phyloP scores from a whole-genome alignment of 2,888 invertebrate genomes.

The Oconnorella tubifera region DNA sequence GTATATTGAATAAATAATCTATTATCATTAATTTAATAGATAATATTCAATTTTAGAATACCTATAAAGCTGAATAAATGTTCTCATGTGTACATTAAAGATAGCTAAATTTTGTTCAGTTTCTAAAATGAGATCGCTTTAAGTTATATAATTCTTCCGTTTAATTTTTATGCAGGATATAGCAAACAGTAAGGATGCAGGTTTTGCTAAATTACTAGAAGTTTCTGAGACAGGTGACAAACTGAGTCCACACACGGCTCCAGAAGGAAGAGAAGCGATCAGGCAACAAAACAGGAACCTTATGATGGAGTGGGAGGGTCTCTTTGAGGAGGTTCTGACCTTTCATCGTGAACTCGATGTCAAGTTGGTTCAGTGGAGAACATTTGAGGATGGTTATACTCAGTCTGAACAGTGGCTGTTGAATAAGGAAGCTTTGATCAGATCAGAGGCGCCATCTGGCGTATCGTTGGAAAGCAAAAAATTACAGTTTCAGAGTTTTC shows the following conservation, averaged over 20 bases:
- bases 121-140: no score
- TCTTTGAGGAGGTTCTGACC: slow-evolving; percentile 77
- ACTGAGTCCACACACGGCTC: slow-evolving; percentile 86
- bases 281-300: slow-evolving; percentile 77
- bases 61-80: no score
- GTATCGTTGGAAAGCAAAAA: slow-evolving; percentile 88
- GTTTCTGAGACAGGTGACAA: slow-evolving; percentile 78
- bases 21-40: no score
- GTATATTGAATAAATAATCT: no score
- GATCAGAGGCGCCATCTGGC: slow-evolving; percentile 73
- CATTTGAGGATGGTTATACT: slow-evolving; percentile 82
- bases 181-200: slow-evolving; percentile 74
- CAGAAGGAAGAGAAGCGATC: slow-evolving; percentile 82
- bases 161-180: no score
- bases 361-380: slow-evolving; percentile 81
- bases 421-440: slow-evolving; percentile 70
- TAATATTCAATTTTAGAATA: no score
- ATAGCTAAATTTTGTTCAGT: no score
- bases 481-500: slow-evolving; percentile 61
- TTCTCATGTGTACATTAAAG: no score
- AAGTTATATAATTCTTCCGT: no score
- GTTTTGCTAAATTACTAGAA: slow-evolving; percentile 72
- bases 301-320: slow-evolving; percentile 80
- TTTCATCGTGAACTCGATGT: slow-evolving; percentile 81
- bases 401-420: slow-evolving; percentile 75